A percentile compares a stretch with the other conserved stretches of the same genome.
These are phyloP conservation scores for Drosophila stalkeri DNA, from an alignment of 2,888 invertebrate genomes.

Conservation along the genomic window DNA sequence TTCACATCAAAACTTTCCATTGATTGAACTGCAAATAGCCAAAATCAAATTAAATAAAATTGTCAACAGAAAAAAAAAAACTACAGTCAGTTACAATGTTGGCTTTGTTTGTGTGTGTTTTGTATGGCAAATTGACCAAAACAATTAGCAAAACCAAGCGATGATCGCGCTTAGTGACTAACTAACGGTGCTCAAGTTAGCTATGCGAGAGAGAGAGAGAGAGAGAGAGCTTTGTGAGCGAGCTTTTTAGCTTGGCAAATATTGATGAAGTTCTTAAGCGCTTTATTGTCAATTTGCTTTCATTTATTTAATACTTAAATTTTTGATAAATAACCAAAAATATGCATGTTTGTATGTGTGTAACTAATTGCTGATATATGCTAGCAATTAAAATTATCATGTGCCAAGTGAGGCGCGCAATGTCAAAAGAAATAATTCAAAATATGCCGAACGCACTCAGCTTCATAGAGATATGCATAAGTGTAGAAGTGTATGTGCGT, in stretches of 20 bases:
- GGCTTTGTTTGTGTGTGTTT: slow-evolving; percentile 16
- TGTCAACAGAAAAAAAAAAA: slow-evolving; percentile 35
- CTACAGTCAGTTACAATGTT: slow-evolving; percentile 15
- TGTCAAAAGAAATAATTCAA: slow-evolving; percentile 30
- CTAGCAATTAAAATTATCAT: slow-evolving; percentile 39
- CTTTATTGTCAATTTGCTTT: slow-evolving; percentile 5
- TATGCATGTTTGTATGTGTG: neutral
- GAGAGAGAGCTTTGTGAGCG: neutral
- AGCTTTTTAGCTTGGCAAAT: neutral
- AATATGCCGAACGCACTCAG: slow-evolving; percentile 8
- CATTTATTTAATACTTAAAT: slow-evolving; percentile 5
- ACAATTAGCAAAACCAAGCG: slow-evolving; percentile 56
- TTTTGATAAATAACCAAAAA: neutral
- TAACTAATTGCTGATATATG: slow-evolving; percentile 51
- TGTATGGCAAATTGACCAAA: slow-evolving; percentile 68
- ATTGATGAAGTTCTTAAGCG: slow-evolving; percentile 6
- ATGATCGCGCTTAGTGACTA: slow-evolving; percentile 10
- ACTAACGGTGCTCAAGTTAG: slow-evolving; percentile 7
- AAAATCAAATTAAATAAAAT: slow-evolving; percentile 1
- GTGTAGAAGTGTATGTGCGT: neutral
- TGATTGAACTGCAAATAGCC: slow-evolving; percentile 42
- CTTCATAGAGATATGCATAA: neutral
- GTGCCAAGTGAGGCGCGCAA: slow-evolving; percentile 12
- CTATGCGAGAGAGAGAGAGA: neutral
- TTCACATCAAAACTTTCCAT: slow-evolving; percentile 49